Evolutionary conservation across 37 sponge, comb jelly and placozoan species (phyloP).

Genomic region (Eunapius fragilis): DNA sequence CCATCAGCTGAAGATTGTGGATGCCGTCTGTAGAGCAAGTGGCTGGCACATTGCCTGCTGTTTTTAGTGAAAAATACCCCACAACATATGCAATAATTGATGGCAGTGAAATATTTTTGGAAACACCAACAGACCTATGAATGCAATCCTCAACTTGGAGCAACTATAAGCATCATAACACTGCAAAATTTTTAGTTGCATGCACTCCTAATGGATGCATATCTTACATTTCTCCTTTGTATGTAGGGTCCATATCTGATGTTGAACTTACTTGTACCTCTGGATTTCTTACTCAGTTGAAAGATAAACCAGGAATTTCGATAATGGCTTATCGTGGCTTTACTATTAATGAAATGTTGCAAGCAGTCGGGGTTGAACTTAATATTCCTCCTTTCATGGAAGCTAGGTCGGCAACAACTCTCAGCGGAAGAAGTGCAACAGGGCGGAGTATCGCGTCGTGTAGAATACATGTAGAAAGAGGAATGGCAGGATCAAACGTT

Average conservation of each 20-base stretch:
- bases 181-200: slow-evolving; percentile 50
- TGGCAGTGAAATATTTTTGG: slow-evolving; percentile 53
- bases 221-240: no score
- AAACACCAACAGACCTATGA: slow-evolving; percentile 50
- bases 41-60: slow-evolving; percentile 19
- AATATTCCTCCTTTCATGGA: slow-evolving; percentile 68
- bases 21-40: slow-evolving; percentile 37
- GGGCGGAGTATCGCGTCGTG: slow-evolving; percentile 55
- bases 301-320: no score
- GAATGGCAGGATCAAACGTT: slow-evolving; percentile 54
- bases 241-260: no score
- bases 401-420: slow-evolving; percentile 48
- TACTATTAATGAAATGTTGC: no score
- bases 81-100: slow-evolving; percentile 67
- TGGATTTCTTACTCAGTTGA: no score
- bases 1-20: slow-evolving; percentile 42
- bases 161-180: slow-evolving; percentile 65
- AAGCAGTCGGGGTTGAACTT: slow-evolving; percentile 34
- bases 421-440: slow-evolving; percentile 40
- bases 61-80: slow-evolving; percentile 31
- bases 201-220: slow-evolving; percentile 53
- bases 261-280: no score
- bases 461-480: slow-evolving; percentile 72
- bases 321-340: no score
- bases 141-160: slow-evolving; percentile 58